phyloP scores from a whole-genome alignment of 2,113 vertebrate species.

The Malurus elegans region DNA sequence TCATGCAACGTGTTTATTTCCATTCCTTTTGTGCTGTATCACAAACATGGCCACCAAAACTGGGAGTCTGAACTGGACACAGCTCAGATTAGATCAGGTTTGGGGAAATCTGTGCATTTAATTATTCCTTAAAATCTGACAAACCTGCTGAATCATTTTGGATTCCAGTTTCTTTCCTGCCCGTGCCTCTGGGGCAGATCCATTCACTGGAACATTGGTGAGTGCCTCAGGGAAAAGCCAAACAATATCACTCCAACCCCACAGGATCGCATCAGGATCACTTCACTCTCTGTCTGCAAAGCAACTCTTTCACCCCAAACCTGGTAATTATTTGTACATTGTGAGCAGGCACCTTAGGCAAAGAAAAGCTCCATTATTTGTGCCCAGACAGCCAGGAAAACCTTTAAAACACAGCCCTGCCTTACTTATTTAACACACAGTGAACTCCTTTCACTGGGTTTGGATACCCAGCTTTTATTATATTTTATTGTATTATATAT shows the following conservation, averaged over 20 bases:
- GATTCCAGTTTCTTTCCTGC: not conserved
- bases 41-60: not conserved
- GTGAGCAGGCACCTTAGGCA: not conserved
- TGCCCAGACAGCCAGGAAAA: not conserved
- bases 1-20: not conserved
- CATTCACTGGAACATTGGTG: rapidly evolving
- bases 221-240: not conserved
- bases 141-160: not conserved
- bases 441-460: not conserved
- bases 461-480: not conserved
- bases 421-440: rapidly evolving
- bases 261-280: rapidly evolving
- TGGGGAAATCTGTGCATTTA: not conserved
- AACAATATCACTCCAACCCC: not conserved
- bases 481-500: not conserved
- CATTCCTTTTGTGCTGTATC: not conserved
- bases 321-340: not conserved
- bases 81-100: not conserved
- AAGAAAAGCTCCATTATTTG: not conserved
- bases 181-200: not conserved
- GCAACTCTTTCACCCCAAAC: not conserved
- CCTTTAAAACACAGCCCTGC: not conserved
- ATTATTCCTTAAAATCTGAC: not conserved
- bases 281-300: not conserved
- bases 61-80: not conserved